phyloP scores from a whole-genome alignment of 2,113 vertebrate species.

The Felis chaus region DNA sequence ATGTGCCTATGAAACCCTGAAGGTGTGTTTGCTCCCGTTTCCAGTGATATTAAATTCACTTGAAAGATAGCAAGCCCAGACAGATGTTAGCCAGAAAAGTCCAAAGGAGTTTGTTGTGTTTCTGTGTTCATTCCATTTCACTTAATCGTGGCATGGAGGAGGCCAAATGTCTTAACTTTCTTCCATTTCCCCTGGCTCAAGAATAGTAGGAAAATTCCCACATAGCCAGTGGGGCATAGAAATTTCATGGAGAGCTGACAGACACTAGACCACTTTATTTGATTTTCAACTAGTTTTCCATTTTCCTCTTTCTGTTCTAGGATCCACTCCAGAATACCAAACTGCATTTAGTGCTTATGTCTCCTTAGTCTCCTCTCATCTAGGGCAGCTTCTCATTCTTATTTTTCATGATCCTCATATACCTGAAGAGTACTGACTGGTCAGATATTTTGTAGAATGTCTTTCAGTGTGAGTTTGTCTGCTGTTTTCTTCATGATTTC shows the following conservation, averaged over 20 bases:
- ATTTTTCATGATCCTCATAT: neutral
- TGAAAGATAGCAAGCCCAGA: neutral
- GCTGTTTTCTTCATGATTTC: neutral
- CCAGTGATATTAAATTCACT: neutral
- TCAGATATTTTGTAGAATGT: neutral
- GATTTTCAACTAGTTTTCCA: neutral
- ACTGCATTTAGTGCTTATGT: neutral
- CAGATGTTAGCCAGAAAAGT: neutral
- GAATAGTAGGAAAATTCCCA: neutral
- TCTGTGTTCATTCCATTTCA: neutral
- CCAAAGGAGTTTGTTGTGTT: neutral
- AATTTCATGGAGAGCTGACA: neutral
- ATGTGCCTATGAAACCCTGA: neutral
- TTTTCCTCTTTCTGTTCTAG: neutral
- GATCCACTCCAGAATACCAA: neutral
- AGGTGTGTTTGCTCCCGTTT: neutral
- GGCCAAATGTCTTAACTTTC: neutral
- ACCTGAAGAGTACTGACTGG: neutral
- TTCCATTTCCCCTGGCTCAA: neutral
- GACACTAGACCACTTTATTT: neutral
- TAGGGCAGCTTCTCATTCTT: neutral
- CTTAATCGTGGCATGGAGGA: neutral
- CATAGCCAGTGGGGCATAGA: neutral
- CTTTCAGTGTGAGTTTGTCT: neutral
- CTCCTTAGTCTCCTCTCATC: neutral